A percentile compares a stretch with the other conserved stretches of the same genome.
These are phyloP conservation scores for Dasysyrphus albostriatus DNA, from an alignment of 2,888 invertebrate genomes.

Conservation along the genomic window DNA sequence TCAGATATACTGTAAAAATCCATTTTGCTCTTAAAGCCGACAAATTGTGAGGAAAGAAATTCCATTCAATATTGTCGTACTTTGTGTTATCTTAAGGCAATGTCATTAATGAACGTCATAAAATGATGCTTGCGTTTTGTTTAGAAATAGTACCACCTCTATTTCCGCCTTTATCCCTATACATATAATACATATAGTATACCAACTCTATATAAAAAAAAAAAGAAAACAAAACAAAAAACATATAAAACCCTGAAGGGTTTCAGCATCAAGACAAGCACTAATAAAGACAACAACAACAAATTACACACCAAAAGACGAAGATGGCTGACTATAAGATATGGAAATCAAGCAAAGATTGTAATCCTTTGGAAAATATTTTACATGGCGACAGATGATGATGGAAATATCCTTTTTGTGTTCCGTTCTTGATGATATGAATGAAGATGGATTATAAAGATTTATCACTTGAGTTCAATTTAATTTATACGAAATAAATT, in stretches of 20 bases:
- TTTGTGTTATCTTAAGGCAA: slow-evolving; percentile 64
- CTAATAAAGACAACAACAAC: slow-evolving; percentile 25
- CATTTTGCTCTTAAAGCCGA: slow-evolving; percentile 30
- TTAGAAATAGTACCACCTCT: slow-evolving; percentile 52
- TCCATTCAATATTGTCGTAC: slow-evolving; percentile 52
- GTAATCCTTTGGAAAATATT: slow-evolving; percentile 76
- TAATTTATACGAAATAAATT: slow-evolving; percentile 72
- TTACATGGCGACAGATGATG: slow-evolving; percentile 73
- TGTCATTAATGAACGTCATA: slow-evolving; percentile 75
- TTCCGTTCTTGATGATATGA: slow-evolving; percentile 69
- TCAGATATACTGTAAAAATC: slow-evolving; percentile 36
- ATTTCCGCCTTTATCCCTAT: slow-evolving; percentile 9
- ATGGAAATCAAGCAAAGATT: slow-evolving; percentile 72
- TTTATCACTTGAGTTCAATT: slow-evolving; percentile 76
- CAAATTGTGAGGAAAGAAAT: slow-evolving; percentile 49
- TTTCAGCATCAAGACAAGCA: slow-evolving; percentile 22
- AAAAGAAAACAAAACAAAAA: background rate
- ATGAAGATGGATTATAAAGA: slow-evolving; percentile 76
- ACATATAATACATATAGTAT: background rate
- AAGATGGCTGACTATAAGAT: slow-evolving; percentile 45
- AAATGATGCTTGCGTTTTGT: slow-evolving; percentile 71
- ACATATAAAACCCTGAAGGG: slow-evolving; percentile 4
- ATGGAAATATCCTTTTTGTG: slow-evolving; percentile 66
- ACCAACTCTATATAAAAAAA: background rate
- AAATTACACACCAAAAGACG: slow-evolving; percentile 40